Base-by-base conservation (phyloP, 2,113 vertebrate genomes). In the Chaetodon trifascialis region DNA sequence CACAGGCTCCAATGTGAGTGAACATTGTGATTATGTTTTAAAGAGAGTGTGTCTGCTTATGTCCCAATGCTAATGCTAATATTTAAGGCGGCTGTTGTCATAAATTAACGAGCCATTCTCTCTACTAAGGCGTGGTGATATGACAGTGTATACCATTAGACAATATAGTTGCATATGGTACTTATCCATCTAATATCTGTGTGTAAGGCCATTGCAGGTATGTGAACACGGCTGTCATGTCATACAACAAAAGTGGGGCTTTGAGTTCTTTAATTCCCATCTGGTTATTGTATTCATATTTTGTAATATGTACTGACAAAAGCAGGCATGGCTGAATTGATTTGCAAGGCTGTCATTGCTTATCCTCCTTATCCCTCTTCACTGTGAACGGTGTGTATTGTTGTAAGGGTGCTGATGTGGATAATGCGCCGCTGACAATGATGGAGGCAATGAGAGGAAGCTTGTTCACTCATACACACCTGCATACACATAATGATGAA, bases 401-500 rank as follows among this genome's bases (percentile, higher is more conserved):
- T 65, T 65, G 1, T 21, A 4, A 30, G 49, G 21, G 34, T 6
- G 34, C 0, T 62, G n/a, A 46, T 19, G 49, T 64, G 60, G 40
- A 14, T 56, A 34, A 64, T 23, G 67, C 34, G 38, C 25, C 66
- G 17, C 15, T 52, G 25, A 23, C 21, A 55, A 46, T 46, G 46
- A 59, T 49, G 62, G 3, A 30, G 30, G 78, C 14, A 75, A 46
- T 64, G 49, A 75, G 5, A 69, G 51, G 63, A 68, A 52, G 65
- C 67, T 69, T 77, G 77, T 81, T 77, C 63, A 69, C 47, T 21
- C 56, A 7, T 8, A 2, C 58, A 46, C 67, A 54, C 1, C 25
- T 46, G 19, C 55, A 44, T 4, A 54, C 58, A 52, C 38, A 36
- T 34, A 47, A 36, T 54, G 56, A 56, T 85, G 25, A 70, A 71